Evolutionary conservation across 1,140 invertebrate genomes (phyloP), one percentile per base, ranked within the genome.

Genomic region (Drosophila ananassae): DNA sequence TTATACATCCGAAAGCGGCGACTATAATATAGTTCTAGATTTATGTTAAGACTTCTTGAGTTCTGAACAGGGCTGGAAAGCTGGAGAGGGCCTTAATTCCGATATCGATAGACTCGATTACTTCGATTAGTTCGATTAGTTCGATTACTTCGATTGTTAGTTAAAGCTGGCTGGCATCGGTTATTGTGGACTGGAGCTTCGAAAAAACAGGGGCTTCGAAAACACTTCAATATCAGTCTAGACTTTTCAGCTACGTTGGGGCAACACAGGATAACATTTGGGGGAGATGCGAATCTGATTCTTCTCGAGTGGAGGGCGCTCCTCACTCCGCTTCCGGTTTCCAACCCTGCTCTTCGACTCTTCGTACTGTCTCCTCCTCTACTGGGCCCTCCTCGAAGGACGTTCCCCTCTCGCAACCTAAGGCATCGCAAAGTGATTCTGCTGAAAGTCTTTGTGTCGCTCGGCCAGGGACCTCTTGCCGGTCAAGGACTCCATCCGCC

Each of bases 341-440:
- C 58, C 58, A 52, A 7, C 12, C 48, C 1, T n/a, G 5, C 44
- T n/a, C 24, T 44, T n/a, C 44, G 50, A 51, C 47, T 52, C 47
- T 37, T 30, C 17, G 56, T 32, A 58, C 28, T 9, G 47, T 32
- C 17, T 47, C 17, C 32, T 12, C 12, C 25, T 32, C n/a, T 17
- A 25, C 4, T 22, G 17, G 17, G 17, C 51, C 8, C 28, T 28
- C 24, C 24, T 41, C 52, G 41, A 28, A 28, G 25, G 25, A 28
- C 12, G 4, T 13, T 10, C 41, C 17, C 24, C 17, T 24, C 17
- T 47, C 21, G 69, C 59, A 41, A 44, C 79, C 87, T 91, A 91
- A 90, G 90, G 90, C 90, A 91, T 81, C 68, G 90, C 85, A 79
- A 73, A 91, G 85, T 90, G 77, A 82, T 91, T 91, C 72, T 91